Evolutionary conservation across 2,113 vertebrate genomes (phyloP).

Genomic region (Esox niger): DNA sequence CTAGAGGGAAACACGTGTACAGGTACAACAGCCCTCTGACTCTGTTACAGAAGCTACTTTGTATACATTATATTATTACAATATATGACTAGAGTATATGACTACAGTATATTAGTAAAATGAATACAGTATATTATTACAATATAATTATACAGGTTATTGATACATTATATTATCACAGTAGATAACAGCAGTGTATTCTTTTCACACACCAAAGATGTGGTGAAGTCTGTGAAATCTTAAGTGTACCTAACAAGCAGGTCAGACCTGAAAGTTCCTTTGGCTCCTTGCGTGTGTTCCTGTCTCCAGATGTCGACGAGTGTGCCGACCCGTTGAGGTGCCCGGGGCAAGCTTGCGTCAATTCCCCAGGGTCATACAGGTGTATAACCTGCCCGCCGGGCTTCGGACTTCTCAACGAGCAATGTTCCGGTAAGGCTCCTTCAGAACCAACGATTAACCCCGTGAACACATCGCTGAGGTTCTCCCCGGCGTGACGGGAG

Average conservation of each 20-base stretch:
- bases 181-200: too few relatives aligned
- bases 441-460: background rate
- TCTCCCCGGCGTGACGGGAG: background rate
- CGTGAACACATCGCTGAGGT: too few relatives aligned
- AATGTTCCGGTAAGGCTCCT: conserved; percentile 64
- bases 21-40: conserved; percentile 14
- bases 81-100: too few relatives aligned
- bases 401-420: conserved; percentile 58
- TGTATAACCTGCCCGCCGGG: conserved; percentile 69
- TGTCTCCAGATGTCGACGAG: conserved; percentile 61
- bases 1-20: conserved; percentile 34
- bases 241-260: too few relatives aligned
- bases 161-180: too few relatives aligned
- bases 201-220: background rate
- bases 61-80: too few relatives aligned
- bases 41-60: background rate
- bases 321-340: conserved; percentile 70
- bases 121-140: too few relatives aligned
- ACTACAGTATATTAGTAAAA: too few relatives aligned
- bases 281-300: background rate
- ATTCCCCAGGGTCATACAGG: conserved; percentile 70
- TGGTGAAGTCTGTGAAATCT: too few relatives aligned
- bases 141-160: too few relatives aligned
- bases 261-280: too few relatives aligned
- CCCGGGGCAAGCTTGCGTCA: conserved; percentile 73